phyloP scores from a whole-genome alignment of 2,888 invertebrate genomes.

The Melanargia galathea region DNA sequence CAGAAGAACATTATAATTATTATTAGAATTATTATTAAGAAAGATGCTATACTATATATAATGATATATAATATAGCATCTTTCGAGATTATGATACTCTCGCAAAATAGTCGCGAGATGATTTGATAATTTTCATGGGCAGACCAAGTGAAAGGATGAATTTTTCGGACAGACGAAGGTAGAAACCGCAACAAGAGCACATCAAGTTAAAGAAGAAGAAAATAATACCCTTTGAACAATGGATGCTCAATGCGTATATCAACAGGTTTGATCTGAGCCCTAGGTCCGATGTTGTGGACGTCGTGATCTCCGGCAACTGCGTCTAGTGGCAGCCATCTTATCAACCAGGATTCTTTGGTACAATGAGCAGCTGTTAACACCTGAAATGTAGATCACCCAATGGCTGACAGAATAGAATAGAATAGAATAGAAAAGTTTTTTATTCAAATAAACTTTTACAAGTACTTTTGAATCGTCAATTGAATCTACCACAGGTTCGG shows the following conservation, averaged over 20 bases:
- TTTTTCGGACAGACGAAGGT: neutral
- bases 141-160: neutral
- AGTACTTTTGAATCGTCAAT: no score
- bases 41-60: no score
- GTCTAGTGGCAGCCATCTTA: slow-evolving; percentile 66
- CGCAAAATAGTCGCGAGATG: no score
- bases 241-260: slow-evolving; percentile 68
- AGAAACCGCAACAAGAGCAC: neutral
- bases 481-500: no score
- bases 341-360: slow-evolving; percentile 58
- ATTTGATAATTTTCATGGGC: no score
- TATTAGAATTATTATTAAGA: no score
- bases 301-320: slow-evolving; percentile 74
- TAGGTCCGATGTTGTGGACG: slow-evolving; percentile 56
- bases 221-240: slow-evolving; percentile 65
- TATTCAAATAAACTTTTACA: no score
- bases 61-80: no score
- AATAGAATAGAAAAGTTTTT: no score
- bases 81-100: no score
- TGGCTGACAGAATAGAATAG: no score
- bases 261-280: slow-evolving; percentile 63
- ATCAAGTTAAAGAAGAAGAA: neutral
- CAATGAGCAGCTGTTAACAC: slow-evolving; percentile 76
- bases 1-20: no score
- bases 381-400: slow-evolving; percentile 52